Evolutionary conservation across 2,797 vertebrate species (phyloP).

Genomic region (Phoxinus dragarum): DNA sequence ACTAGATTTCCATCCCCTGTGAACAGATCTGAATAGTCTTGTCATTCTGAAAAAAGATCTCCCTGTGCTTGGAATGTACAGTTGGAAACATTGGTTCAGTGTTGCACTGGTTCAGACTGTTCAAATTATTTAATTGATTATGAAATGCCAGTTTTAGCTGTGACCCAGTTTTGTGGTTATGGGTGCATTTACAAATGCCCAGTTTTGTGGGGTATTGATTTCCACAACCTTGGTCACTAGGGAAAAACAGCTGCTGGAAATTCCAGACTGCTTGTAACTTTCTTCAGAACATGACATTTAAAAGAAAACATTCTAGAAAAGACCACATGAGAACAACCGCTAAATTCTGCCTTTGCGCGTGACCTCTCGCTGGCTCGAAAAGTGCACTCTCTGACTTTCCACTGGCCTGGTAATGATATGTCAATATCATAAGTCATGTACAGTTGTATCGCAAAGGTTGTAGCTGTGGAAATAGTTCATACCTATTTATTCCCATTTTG

Average conservation of each 20-base stretch:
- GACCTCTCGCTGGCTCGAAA: constrained; percentile 43
- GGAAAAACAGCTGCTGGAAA: constrained; percentile 60
- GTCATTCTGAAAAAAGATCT: constrained; percentile 2
- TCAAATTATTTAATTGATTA: constrained; percentile 43
- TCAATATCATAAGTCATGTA: constrained; percentile 25
- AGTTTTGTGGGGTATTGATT: constrained; percentile 56
- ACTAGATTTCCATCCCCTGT: background rate
- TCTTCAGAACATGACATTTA: constrained; percentile 60
- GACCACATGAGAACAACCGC: constrained; percentile 57
- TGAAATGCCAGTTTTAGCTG: constrained; percentile 43
- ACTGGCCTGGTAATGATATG: background rate
- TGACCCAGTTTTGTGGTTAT: constrained; percentile 29
- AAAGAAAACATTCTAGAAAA: constrained; percentile 54
- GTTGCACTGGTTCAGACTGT: constrained; percentile 31
- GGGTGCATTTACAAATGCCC: constrained; percentile 38
- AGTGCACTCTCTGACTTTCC: constrained; percentile 25
- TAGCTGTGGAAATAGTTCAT: constrained; percentile 23
- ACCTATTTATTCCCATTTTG: constrained; percentile 13
- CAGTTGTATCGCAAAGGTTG: constrained; percentile 5
- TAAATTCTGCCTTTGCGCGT: constrained; percentile 50
- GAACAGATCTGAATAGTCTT: background rate
- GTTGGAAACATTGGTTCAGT: constrained; percentile 21
- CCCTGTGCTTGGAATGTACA: constrained; percentile 2
- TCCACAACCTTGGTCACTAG: constrained; percentile 58
- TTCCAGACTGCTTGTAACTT: constrained; percentile 58